Base-by-base conservation (phyloP, 2,797 vertebrate genomes). In the Macropodus opercularis region DNA sequence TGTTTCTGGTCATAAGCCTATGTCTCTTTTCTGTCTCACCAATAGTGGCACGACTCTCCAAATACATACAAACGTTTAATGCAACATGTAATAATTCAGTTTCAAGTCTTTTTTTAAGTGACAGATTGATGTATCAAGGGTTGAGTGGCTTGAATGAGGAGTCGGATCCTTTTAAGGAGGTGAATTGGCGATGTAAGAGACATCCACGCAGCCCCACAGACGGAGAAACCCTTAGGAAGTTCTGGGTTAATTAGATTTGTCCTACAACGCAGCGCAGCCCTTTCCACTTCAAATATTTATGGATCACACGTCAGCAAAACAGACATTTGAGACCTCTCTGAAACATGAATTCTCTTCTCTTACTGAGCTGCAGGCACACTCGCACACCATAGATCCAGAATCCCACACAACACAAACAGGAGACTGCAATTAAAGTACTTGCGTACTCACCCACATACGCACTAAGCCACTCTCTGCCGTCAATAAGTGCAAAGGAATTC, bases 201-300 rank as follows among this genome's bases (percentile, higher is more conserved):
- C 84, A 77, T 69, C 74, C 78, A 72, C 31, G 19, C 68, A 64
- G 64, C 64, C 59, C 54, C 22, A 27, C 79, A 84, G 85, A 87
- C 69, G 9, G 71, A 77, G 76, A 68, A 81, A 83, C 81, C 75
- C 79, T 60, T 70, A 88, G 91, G 91, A 92, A 91, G 86, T 82
- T 72, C 55, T 65, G 79, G 81, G 89, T 89, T 91, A 91, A 92
- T 92, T 87, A 82, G 84, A 93, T 92, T 92, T 91, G 85, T 91
- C 87, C 88, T 82, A 81, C 84, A 82, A 88, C 60, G 84, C 64
- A 86, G 71, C 53, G 60, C 84, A 92, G 85, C 79, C 77, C 74
- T 82, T 88, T 91, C 86, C 84, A 89, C 86, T 90, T 91, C 81
- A 90, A 92, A 91, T 91, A 92, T 92, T 90, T 92, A 90, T 79